Base-by-base conservation (phyloP, 1,140 invertebrate genomes). In the Drosophila tani region DNA sequence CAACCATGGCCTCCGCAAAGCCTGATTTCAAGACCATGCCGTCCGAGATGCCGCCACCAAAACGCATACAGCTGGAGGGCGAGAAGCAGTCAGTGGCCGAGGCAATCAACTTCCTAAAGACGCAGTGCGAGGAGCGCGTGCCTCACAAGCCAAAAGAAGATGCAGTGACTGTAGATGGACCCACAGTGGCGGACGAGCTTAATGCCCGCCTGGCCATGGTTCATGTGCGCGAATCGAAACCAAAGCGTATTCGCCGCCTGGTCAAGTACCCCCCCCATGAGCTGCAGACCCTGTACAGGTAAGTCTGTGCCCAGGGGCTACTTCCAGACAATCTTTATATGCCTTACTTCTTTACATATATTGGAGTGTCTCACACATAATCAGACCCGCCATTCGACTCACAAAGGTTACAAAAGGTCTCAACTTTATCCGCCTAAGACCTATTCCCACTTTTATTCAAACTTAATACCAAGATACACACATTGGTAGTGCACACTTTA, bases 141-240 rank as follows among this genome's bases (percentile, higher is more conserved):
- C 21, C 17, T 19, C 21, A 17, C 2, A 53, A 45, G 14, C 29
- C 32, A 7, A 5, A 29, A 29, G 35, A 29, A 29, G 27, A 29
- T 6, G 27, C 27, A 29, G 27, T 29, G 6, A 29, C 14, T 9
- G 38, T 8, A 14, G 76, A 80, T n/a, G 68, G 45, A 9, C 66
- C 67, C 24, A 84, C 90, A 4, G 91, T 92, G 12, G 77, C 79
- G 1, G 81, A 92, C 59, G 91, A 92, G 56, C 35, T 92, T 2
- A 91, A 92, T 24, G 76, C 75, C 0, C 79, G 80, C 1, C 47
- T 90, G 35, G 71, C 73, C 29, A 76, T 92, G 70, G 75, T 91
- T 0, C 75, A 87, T 32, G 58, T 90, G 17, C 84, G 91, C 1
- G 73, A 81, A 5, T 58, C 83, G 24, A 81, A 63, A 3, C 75